Base-by-base conservation (phyloP, 1,140 invertebrate species). In the Neotoxoptera formosana region DNA sequence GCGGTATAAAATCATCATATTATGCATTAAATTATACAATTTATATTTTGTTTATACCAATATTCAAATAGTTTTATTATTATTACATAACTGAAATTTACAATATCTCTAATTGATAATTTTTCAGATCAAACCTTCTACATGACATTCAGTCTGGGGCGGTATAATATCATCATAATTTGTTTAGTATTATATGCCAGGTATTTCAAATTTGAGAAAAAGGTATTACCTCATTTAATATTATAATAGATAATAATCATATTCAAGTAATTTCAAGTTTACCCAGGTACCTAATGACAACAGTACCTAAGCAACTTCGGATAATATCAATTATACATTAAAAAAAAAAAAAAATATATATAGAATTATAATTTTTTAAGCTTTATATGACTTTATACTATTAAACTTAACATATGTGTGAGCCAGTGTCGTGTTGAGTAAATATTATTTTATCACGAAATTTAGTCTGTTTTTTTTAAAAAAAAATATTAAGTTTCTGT, bases 121-220 rank as follows among this genome's bases (percentile, higher is more conserved):
- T n/a, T 11, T 51, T 88, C 86, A 89, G 88, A 89, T 56, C 3
- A 53, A 92, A 84, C 91, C 91, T 36, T 92, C 91, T 84, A 92
- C 91, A 92, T 30, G 20, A 51, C 9, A 51, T 92, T 92, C 91
- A 92, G 90, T 91, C 90, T 91, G 90, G 90, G 67, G 90, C 90
- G 90, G 67, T 84, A 92, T 83, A 41, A 83, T 17, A 1, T 92
- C 81, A 92, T 92, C 81, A 84, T 53, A 4, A 86, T 30, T 86
- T 47, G 11, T 76, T n/a, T 4, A 76, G 6, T 76, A 34, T n/a
- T 76, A 76, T 0, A 76, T n/a, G 3, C 14, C 2, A 60, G 7
- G 30, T n/a, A n/a, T n/a, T n/a, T 11, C 11, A n/a, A 67, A 67
- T 4, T n/a, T 67, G 11, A 67, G 7, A 4, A 67, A 67, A 30